phyloP scores from a whole-genome alignment of 1,140 invertebrate species.

The Tribolium madens region DNA sequence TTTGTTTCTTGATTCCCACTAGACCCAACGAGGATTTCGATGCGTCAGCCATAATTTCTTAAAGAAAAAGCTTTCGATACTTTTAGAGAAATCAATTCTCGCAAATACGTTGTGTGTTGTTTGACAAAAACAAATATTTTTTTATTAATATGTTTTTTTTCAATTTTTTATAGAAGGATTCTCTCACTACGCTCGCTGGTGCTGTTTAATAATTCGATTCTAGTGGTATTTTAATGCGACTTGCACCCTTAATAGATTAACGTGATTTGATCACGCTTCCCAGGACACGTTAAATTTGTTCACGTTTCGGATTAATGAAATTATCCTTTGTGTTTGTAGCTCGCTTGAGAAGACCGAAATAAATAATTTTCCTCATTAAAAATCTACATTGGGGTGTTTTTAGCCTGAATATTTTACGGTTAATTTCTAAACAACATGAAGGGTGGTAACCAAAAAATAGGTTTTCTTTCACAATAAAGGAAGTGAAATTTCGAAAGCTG shows the following conservation, averaged over 20 bases:
- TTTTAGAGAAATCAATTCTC: neutral
- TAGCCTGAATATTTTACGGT: neutral
- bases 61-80: neutral
- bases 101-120: too few species aligned
- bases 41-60: neutral
- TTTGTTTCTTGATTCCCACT: constrained; percentile 9
- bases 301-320: constrained; percentile 30
- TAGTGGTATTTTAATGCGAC: too few species aligned
- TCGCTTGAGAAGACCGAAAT: neutral
- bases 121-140: too few species aligned
- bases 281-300: constrained; percentile 23
- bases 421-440: neutral
- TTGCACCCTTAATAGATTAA: too few species aligned
- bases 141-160: too few species aligned
- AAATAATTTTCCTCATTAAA: constrained; percentile 27
- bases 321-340: constrained; percentile 18
- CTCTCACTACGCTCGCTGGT: too few species aligned
- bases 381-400: constrained; percentile 5
- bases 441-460: constrained; percentile 3
- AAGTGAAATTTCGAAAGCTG: constrained; percentile 1
- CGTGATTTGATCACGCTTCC: constrained; percentile 11
- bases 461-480: neutral
- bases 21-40: neutral
- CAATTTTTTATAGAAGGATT: too few species aligned
- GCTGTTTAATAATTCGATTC: too few species aligned